Percentiles rank a stretch among this genome's conserved stretches.
These are phyloP conservation scores for Eira barbara DNA, from an alignment of 2,113 vertebrate genomes.

Conservation along the genomic window DNA sequence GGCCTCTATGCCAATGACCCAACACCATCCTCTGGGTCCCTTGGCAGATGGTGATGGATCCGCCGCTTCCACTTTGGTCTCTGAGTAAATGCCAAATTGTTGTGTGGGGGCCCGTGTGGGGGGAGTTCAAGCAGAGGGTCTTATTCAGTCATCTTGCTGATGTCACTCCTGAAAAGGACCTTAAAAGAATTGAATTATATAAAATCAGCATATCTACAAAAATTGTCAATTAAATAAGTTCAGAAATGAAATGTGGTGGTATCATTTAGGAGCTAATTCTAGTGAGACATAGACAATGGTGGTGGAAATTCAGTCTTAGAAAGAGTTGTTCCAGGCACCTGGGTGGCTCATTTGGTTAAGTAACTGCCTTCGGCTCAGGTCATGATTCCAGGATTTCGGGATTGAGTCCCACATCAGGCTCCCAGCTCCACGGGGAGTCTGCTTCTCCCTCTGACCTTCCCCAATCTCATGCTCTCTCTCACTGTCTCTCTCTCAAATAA, in stretches of 20 bases:
- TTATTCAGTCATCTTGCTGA: neutral
- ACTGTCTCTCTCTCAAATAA: no score
- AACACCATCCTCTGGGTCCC: neutral
- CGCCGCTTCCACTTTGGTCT: neutral
- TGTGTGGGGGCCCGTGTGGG: neutral
- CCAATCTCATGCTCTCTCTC: no score
- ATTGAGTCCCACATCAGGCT: no score
- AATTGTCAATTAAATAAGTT: neutral
- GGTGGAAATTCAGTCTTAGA: neutral
- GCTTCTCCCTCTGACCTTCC: no score
- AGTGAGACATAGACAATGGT: no score
- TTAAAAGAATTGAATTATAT: neutral
- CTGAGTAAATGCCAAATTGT: neutral
- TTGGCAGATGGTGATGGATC: neutral
- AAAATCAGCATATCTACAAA: neutral
- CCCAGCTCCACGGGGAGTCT: no score
- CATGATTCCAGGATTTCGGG: no score
- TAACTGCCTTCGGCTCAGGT: no score
- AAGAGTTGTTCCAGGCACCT: neutral
- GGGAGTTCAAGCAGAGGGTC: neutral
- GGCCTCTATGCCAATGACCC: neutral
- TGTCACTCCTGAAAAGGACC: neutral
- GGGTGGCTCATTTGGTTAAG: no score
- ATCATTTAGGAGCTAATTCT: neutral
- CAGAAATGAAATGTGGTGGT: neutral